Base-by-base conservation (phyloP, 1,140 invertebrate genomes). In the Trypoxylus dichotomus region DNA sequence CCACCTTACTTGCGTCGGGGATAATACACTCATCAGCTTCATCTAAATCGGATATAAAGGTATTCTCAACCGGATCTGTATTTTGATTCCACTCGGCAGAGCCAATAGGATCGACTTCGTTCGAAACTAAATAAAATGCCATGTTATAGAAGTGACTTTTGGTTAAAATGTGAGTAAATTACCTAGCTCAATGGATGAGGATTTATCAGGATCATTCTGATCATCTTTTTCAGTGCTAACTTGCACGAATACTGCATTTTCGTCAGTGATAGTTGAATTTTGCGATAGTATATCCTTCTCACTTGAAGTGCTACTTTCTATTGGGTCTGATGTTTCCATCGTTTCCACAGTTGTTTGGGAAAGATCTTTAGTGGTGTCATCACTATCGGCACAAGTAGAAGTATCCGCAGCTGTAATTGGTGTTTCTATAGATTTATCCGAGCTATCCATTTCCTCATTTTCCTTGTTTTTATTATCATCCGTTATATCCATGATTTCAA, bases 1-100 rank as follows among this genome's bases (percentile, higher is more conserved):
- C 11, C 24, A 68, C 90, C 15, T 89, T 87, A 82, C 91, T 90
- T 0, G 89, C 90, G 81, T 90, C 90, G 0, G 89, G 89, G 54
- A 90, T 84, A 19, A 90, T 85, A 78, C 89, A 90, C 10, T 90
- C 84, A 86, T 90, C 81, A 79, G 63, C n/a, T 75, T 63, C 6
- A 29, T 42, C 24, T 72, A 75, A 68, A 68, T 68, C 60, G 24
- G 60, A 68, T 7, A 24, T 24, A 10, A 68, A 68, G 58, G 75
- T 78, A 73, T 79, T 75, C 47, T 63, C 43, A 77, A 80, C 72
- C 74, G 78, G 78, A 42, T 80, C 77, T 74, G 74, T 60, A 80
- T 79, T 60, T 68, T 47, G 74, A 77, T 21, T 72, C 63, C 76
- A 76, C 15, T 58, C 72, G 25, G 43, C 2, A 21, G 42, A 29